A percentile compares a stretch with the other conserved stretches of the same genome.
phyloP scores from a whole-genome alignment of 1,140 invertebrate genomes.

The Triops longicaudatus region DNA sequence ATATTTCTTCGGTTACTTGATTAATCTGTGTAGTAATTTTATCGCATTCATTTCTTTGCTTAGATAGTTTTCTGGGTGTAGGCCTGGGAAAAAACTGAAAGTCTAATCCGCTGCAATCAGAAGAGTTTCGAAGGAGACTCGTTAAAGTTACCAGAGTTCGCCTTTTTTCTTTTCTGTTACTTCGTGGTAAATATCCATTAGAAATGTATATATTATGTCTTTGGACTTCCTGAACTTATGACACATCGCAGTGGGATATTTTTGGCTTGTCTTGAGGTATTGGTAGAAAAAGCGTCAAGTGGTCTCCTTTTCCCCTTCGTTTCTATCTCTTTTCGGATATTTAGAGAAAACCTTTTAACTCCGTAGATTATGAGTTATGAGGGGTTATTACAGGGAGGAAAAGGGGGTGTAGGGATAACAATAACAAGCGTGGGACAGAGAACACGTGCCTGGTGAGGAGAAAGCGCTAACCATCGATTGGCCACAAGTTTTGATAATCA shows the following conservation, averaged over 20 bases:
- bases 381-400: not conserved
- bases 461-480: not conserved
- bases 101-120: too few relatives aligned
- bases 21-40: too few relatives aligned
- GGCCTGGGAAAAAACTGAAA: too few relatives aligned
- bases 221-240: not conserved
- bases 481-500: not conserved
- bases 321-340: not conserved
- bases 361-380: not conserved
- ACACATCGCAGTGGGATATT: not conserved
- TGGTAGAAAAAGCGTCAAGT: not conserved
- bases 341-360: conserved; percentile 1
- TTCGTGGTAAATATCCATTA: not conserved
- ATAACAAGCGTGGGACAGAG: conserved; percentile 10
- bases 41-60: too few relatives aligned
- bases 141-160: not conserved
- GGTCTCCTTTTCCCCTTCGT: not conserved
- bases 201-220: not conserved
- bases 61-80: too few relatives aligned
- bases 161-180: not conserved
- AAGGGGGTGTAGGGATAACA: not conserved
- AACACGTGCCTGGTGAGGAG: not conserved
- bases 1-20: too few relatives aligned
- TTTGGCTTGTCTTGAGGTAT: not conserved
- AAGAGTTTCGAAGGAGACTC: not conserved